Base-by-base conservation (phyloP, 2,888 invertebrate genomes). In the Tipula confusa region DNA sequence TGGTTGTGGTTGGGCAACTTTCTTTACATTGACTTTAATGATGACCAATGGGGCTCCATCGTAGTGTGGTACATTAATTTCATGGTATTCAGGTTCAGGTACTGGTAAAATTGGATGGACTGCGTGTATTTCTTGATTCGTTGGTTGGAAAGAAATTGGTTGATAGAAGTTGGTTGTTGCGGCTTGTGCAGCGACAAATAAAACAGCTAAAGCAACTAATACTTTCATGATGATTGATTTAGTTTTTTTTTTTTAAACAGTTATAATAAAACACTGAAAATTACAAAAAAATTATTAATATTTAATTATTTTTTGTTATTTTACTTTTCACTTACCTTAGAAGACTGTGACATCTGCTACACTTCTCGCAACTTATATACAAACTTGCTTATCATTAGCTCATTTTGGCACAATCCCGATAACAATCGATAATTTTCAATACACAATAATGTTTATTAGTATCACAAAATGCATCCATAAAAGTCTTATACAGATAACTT, bases 361-460 rank as follows among this genome's bases (percentile, higher is more conserved):
- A 64, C n/a, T 64, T 64, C 9, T 11, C 48, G 24, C 64, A 64
- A 64, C 64, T 64, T 64, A 9, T 64, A 64, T 64, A 64, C 64
- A 64, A 64, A 24, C 64, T 6, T 24, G 7, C 64, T 64, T 64
- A 64, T 64, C 64, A 24, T 9, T 64, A 64, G 9, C 64, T 24
- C 24, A 64, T 18, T 64, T 64, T 64, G 64, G 64, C 24, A 64
- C 64, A 9, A 24, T 64, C 64, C 64, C 24, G 64, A 64, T 64
- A 64, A 64, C 24, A 64, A 64, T 64, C 64, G 64, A 64, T 64
- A 64, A 64, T 64, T 64, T 38, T 64, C n/a, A n/a, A 43, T 43
- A 15, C 43, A 64, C 11, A 18, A 64, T 64, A 24, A n/a, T 64
- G 18, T 64, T 64, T 64, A 64, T 64, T 64, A 64, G 64, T 24